A percentile compares a stretch with the other conserved stretches of the same genome.
phyloP scores from a whole-genome alignment of 2,797 vertebrate genomes.

The Lates japonicus region DNA sequence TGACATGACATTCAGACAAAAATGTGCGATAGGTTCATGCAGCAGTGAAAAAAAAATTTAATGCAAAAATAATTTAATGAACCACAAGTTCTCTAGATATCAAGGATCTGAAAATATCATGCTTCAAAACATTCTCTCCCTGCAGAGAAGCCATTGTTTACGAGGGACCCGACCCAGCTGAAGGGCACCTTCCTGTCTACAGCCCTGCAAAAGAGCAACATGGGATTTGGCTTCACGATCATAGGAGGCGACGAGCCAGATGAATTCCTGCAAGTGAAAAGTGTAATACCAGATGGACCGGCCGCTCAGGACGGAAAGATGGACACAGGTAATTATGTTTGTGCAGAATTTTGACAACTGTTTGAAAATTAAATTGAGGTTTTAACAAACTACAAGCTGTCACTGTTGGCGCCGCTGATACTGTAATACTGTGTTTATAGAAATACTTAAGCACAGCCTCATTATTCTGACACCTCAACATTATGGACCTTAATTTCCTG shows the following conservation, averaged over 20 bases:
- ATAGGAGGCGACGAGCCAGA: constrained; percentile 98
- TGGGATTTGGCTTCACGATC: constrained; percentile 99
- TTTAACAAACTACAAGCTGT: constrained; percentile 42
- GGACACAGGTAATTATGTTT: constrained; percentile 93
- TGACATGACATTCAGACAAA: background rate
- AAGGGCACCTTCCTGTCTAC: constrained; percentile 98
- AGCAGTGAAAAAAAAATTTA: background rate
- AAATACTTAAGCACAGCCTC: constrained; percentile 46
- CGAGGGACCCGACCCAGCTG: constrained; percentile 97
- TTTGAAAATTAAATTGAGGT: constrained; percentile 27
- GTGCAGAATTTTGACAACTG: constrained; percentile 13
- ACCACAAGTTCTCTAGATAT: background rate
- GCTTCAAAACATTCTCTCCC: constrained; percentile 42
- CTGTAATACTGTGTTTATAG: constrained; percentile 30
- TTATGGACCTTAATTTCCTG: constrained; percentile 42
- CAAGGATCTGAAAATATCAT: background rate
- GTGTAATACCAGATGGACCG: constrained; percentile 97
- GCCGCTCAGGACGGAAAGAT: constrained; percentile 98
- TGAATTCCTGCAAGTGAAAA: constrained; percentile 99
- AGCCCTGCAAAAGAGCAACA: constrained; percentile 98
- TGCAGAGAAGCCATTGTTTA: constrained; percentile 97
- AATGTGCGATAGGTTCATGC: background rate
- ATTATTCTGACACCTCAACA: constrained; percentile 52
- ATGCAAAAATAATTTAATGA: background rate
- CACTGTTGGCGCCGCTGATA: constrained; percentile 21